Evolutionary conservation across 2,113 vertebrate species (phyloP).

Genomic region (Colossoma macropomum): DNA sequence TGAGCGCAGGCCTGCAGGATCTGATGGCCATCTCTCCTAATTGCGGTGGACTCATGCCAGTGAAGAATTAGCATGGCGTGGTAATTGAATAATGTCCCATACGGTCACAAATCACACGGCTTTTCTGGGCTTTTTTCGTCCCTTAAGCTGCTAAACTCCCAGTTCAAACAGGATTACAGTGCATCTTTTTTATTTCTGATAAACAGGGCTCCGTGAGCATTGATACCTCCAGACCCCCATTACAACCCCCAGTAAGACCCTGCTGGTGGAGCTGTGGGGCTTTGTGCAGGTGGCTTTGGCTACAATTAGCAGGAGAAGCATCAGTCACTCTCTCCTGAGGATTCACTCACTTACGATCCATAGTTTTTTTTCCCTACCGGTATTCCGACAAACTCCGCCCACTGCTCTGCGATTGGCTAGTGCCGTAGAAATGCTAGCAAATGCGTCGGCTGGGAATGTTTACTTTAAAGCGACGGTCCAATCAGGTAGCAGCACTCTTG

Average conservation of each 20-base stretch:
- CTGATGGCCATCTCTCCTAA: constrained; percentile 46
- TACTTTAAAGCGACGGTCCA: neutral
- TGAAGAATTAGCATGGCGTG: constrained; percentile 50
- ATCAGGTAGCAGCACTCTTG: too few relatives aligned
- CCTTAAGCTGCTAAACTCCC: constrained; percentile 54
- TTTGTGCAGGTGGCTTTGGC: neutral
- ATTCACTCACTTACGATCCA: neutral
- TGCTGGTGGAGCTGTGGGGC: neutral
- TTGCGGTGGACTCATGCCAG: constrained; percentile 54
- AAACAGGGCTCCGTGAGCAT: neutral
- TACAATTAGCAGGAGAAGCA: constrained; percentile 26
- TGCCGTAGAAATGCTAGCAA: too few relatives aligned
- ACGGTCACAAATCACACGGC: constrained; percentile 50
- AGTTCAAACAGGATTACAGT: constrained; percentile 52
- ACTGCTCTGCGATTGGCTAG: too few relatives aligned
- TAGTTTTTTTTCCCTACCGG: neutral
- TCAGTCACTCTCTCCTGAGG: constrained; percentile 14
- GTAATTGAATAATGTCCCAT: constrained; percentile 58
- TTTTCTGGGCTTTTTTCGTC: constrained; percentile 56
- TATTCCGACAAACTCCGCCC: neutral
- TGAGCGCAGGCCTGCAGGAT: neutral
- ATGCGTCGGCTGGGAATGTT: too few relatives aligned
- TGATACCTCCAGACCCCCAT: neutral
- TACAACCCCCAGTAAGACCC: neutral
- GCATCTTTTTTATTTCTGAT: constrained; percentile 47